Percentiles rank a stretch among this genome's conserved stretches.
These are phyloP conservation scores for Quadriops clusia DNA, from an alignment of 2,888 invertebrate species.

Conservation along the genomic window DNA sequence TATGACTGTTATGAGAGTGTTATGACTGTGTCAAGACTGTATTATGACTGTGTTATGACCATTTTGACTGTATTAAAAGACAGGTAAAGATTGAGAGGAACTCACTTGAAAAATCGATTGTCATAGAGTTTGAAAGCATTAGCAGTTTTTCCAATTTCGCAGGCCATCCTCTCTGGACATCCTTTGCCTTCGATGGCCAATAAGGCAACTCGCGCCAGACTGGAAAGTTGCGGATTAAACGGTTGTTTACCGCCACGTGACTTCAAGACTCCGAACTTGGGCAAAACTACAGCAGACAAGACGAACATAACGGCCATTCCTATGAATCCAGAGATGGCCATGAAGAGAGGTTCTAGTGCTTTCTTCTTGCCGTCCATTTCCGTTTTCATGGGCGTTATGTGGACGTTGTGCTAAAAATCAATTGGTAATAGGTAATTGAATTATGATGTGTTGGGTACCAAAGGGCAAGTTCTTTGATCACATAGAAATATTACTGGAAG, in stretches of 20 bases:
- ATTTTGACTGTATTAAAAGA: too few relatives aligned
- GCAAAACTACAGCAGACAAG: constrained; percentile 39
- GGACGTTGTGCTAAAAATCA: constrained; percentile 31
- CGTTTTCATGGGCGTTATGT: constrained; percentile 25
- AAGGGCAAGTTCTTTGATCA: too few relatives aligned
- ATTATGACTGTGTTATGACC: too few relatives aligned
- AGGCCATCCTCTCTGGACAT: constrained; percentile 37
- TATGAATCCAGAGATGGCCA: constrained; percentile 46
- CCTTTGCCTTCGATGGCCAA: constrained; percentile 38
- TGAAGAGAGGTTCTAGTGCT: constrained; percentile 41
- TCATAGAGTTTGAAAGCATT: constrained; percentile 30
- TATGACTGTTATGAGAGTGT: too few relatives aligned
- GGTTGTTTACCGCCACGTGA: constrained; percentile 24
- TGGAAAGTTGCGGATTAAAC: constrained; percentile 28
- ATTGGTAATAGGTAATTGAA: constrained; percentile 7
- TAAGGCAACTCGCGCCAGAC: constrained; percentile 33
- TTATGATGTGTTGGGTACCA: too few relatives aligned
- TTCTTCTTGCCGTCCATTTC: constrained; percentile 30
- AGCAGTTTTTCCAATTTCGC: constrained; percentile 36
- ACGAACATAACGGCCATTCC: constrained; percentile 44
- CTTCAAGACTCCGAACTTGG: constrained; percentile 33
- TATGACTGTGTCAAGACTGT: too few relatives aligned
- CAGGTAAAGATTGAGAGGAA: constrained; percentile 6
- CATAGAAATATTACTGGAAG: too few relatives aligned
- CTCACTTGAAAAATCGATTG: constrained; percentile 34